Base-by-base conservation (phyloP, 2,888 invertebrate species). In the Cheilosia scutellata region DNA sequence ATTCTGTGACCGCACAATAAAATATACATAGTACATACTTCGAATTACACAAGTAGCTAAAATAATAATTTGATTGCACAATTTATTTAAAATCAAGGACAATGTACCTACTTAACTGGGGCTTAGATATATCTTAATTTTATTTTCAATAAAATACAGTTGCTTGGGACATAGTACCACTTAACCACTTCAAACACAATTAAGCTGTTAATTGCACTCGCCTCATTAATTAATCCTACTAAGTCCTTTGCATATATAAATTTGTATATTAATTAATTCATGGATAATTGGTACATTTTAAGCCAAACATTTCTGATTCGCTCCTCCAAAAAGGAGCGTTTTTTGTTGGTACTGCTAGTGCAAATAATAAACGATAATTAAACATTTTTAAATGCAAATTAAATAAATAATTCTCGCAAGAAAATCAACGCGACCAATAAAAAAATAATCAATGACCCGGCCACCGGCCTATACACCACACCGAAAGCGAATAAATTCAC, bases 181-280 rank as follows among this genome's bases (percentile, higher is more conserved):
- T 71, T 58, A n/a, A 60, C 20, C 58, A 49, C 58, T 37, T 49
- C 37, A 27, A 27, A 47, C 47, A 33, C 47, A 60, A 49, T 60
- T 47, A 71, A 71, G 13, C 47, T 37, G 58, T 37, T 37, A 71
- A 71, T 58, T 71, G 58, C 70, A 71, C 6, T 58, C 37, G 71
- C 58, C 27, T 58, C 58, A 37, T 71, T 71, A 37, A 60, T 71
- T 60, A 58, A 71, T 71, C 16, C 49, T 47, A 58, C 37, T 49
- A 5, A 71, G 47, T 58, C 71, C 49, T 37, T 3, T 4, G 11
- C 37, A 37, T 11, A 37, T 37, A 11, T 58, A 47, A 27, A 58
- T 58, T 71, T 9, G 33, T 47, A 33, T 11, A 37, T 33, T 37
- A 49, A 71, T 27, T n/a, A 58, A 71, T 58, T 58, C 37, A 37